A percentile compares a stretch with the other conserved stretches of the same genome.
phyloP scores from a whole-genome alignment of 2,113 vertebrate species.

The Synodontis membranacea region DNA sequence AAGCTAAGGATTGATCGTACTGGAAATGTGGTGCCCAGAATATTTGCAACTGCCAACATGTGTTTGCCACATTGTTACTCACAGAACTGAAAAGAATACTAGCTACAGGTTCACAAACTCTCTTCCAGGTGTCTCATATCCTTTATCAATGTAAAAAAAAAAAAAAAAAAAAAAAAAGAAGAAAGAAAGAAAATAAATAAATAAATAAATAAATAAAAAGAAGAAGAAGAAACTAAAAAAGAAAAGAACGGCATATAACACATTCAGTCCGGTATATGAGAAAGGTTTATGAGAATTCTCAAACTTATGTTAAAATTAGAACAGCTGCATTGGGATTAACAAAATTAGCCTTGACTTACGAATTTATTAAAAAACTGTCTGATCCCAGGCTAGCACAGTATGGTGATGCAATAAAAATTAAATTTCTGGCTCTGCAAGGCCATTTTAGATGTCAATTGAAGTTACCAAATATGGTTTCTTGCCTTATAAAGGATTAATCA shows the following conservation, averaged over 20 bases:
- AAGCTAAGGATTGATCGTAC: slow-evolving; percentile 72
- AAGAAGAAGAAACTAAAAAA: background rate
- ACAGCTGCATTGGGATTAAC: background rate
- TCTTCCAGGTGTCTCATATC: background rate
- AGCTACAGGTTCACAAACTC: slow-evolving; percentile 24
- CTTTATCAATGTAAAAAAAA: background rate
- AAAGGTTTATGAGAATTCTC: background rate
- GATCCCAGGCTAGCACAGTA: background rate
- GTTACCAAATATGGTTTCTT: too few species aligned
- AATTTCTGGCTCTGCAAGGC: too few species aligned
- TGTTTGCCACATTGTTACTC: slow-evolving; percentile 81
- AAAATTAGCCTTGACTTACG: background rate
- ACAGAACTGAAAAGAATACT: slow-evolving; percentile 57
- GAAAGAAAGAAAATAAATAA: background rate
- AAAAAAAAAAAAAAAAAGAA: background rate
- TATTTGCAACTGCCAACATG: slow-evolving; percentile 78
- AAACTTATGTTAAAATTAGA: background rate
- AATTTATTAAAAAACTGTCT: background rate
- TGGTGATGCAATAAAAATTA: background rate
- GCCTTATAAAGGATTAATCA: too few species aligned
- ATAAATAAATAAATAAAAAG: too few species aligned
- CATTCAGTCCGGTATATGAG: background rate
- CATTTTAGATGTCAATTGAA: too few species aligned
- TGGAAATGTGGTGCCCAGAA: slow-evolving; percentile 76
- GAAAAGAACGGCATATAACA: slow-evolving; percentile 2